These are phyloP conservation scores for Thryonomys swinderianus DNA, from an alignment of 2,113 vertebrate genomes.

Conservation along the genomic window DNA sequence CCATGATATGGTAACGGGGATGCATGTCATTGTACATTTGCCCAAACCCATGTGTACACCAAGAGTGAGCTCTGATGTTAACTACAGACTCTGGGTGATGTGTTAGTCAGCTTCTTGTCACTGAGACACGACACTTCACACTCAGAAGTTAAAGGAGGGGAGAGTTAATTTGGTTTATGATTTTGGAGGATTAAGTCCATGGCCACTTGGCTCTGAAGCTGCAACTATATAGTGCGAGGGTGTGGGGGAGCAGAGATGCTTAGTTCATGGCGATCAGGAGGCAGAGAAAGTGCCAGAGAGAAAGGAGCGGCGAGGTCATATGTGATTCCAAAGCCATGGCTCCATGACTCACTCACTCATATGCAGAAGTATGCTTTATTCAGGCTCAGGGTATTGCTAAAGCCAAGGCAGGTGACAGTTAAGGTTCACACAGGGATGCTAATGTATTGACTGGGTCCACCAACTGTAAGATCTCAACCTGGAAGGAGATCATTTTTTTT, in stretches of 20 bases:
- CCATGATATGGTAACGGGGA: fast-evolving
- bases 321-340: background rate
- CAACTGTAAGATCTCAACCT: background rate
- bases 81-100: background rate
- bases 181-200: background rate
- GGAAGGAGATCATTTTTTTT: no score
- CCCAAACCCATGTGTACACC: background rate
- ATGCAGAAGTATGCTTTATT: background rate
- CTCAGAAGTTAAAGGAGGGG: background rate
- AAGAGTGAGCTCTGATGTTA: background rate
- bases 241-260: background rate
- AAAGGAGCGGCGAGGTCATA: background rate
- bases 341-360: background rate
- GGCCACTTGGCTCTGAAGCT: background rate
- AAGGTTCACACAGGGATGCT: background rate
- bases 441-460: background rate
- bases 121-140: background rate
- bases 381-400: background rate
- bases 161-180: background rate
- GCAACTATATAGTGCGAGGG: background rate
- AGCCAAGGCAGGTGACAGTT: background rate
- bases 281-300: background rate
- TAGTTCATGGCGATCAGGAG: background rate
- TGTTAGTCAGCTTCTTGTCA: background rate
- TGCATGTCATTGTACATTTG: fast-evolving